Base-by-base conservation (phyloP, 1,140 invertebrate genomes). In the Papilio helenus region DNA sequence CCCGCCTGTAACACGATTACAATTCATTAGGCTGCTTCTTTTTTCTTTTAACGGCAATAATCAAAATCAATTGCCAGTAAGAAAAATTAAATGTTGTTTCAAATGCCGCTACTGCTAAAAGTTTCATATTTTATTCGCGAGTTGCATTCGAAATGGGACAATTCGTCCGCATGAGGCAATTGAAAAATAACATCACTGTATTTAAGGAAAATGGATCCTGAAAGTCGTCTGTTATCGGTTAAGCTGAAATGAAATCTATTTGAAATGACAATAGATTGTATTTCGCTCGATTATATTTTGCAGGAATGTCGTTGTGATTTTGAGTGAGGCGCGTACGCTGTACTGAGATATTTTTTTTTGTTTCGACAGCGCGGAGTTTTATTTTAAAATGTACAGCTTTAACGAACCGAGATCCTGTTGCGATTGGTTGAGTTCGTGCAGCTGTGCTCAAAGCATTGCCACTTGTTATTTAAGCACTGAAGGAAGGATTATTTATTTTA, bases 111-210 rank as follows among this genome's bases (percentile, higher is more conserved):
- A 82, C 80, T 85, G 79, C 80, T 79, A 82, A 83, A 79, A 76
- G 39, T 39, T 84, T 83, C 79, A 84, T 79, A 88, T 87, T 85
- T 89, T 82, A 87, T 88, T 89, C 81, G 88, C 87, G 83, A 86
- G 80, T 88, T 68, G 61, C 85, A 89, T 86, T 89, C 87, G 84
- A 92, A 93, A 91, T 92, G 90, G 91, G 92, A 83, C 90, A 90
- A 92, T 92, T 86, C 89, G 90, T 89, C 88, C 89, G 89, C 91
- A 90, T 88, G 3, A 92, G 90, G 92, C 92, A 92, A 92, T 92
- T 91, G 89, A 90, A 92, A 93, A 89, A 91, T 91, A 93, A 92
- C 88, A 84, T 81, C 80, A 80, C 51, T 86, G 84, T 86, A 88
- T 84, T 82, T 71, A 84, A 79, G 68, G 79, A 72, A 61, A 73